Conservation (phyloP, 2,113 vertebrate genomes). For the Capricornis sumatraensis region DNA sequence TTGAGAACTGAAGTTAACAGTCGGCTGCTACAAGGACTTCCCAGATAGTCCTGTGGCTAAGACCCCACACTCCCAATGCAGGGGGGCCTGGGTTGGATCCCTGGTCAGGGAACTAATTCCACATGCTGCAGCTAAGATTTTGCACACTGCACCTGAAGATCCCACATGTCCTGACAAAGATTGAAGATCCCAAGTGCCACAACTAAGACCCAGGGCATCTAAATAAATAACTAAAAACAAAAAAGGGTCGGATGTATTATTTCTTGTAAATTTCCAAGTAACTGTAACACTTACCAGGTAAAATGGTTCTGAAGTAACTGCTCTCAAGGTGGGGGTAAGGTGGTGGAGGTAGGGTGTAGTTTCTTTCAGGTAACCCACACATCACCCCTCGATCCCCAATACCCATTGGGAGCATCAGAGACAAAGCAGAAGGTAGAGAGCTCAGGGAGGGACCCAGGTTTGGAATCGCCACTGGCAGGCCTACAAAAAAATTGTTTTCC, state of each 20-base stretch:
- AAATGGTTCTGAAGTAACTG: conserved; percentile 98
- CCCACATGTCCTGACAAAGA: neutral
- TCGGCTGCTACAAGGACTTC: neutral
- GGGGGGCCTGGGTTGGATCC: neutral
- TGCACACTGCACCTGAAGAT: neutral
- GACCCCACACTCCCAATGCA: neutral
- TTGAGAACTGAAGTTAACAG: neutral
- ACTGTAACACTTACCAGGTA: conserved; percentile 87
- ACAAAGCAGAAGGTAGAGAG: conserved; percentile 95
- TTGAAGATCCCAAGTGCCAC: neutral
- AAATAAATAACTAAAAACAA: neutral
- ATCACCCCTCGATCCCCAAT: conserved; percentile 96
- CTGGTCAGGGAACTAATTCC: neutral
- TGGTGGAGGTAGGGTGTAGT: conserved; percentile 95
- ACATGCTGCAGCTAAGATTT: neutral
- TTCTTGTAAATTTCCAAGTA: neutral
- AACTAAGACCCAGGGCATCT: neutral
- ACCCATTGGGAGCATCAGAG: conserved; percentile 98
- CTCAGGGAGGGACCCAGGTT: conserved; percentile 94
- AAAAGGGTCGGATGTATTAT: neutral
- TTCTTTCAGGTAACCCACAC: conserved; percentile 97
- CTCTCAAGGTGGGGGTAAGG: conserved; percentile 98
- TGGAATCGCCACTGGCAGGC: conserved; percentile 96
- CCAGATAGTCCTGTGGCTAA: neutral
- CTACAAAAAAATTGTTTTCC: conserved; percentile 74